These are phyloP conservation scores for Montifringilla adamsi DNA, from an alignment of 2,113 vertebrate species.

Conservation along the genomic window DNA sequence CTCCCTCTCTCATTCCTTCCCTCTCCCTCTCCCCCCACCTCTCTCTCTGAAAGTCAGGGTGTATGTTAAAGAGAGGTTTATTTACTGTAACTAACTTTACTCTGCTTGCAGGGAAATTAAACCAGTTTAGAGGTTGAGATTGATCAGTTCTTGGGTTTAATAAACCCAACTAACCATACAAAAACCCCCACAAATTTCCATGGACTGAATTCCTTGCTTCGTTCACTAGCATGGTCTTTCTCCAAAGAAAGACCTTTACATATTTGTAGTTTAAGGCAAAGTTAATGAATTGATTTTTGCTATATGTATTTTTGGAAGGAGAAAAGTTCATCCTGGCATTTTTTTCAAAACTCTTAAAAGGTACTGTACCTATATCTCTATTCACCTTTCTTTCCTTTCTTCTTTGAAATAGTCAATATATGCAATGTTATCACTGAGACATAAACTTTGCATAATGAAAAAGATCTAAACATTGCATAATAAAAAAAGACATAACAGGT, in stretches of 20 bases:
- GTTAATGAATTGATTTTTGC: neutral
- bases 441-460: neutral
- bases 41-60: neutral
- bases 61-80: conserved; percentile 7
- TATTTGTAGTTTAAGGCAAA: neutral
- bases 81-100: conserved; percentile 57
- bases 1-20: neutral
- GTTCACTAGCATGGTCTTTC: neutral
- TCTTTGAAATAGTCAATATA: neutral
- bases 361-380: neutral
- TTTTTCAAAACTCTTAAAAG: neutral
- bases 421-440: neutral
- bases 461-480: neutral
- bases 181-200: neutral
- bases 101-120: conserved; percentile 33
- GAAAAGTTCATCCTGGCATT: neutral
- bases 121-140: neutral
- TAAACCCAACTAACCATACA: neutral
- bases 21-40: neutral
- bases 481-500: neutral
- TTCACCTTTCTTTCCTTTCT: neutral
- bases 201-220: neutral
- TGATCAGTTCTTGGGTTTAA: neutral
- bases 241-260: neutral
- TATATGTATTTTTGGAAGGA: neutral